These are phyloP conservation scores for Microcaecilia unicolor DNA, from an alignment of 2,797 vertebrate genomes.

Conservation along the genomic window DNA sequence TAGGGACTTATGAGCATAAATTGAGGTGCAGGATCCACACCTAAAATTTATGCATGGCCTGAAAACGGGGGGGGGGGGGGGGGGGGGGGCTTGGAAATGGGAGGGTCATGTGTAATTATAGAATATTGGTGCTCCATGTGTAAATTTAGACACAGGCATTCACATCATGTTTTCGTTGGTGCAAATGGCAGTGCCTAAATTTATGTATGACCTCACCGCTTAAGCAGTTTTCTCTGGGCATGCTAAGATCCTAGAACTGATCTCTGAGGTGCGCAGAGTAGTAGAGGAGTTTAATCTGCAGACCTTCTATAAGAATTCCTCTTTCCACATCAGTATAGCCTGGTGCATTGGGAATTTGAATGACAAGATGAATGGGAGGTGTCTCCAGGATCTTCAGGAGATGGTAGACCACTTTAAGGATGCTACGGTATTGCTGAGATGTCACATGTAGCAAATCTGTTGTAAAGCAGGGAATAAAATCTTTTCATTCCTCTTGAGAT, in stretches of 20 bases:
- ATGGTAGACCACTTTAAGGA: constrained; percentile 73
- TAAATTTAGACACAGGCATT: too few relatives aligned
- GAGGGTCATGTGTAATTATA: too few relatives aligned
- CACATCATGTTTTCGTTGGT: too few relatives aligned
- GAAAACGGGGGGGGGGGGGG: too few relatives aligned
- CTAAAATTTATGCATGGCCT: too few relatives aligned
- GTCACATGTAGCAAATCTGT: constrained; percentile 63
- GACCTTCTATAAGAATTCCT: constrained; percentile 81
- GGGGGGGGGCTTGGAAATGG: too few relatives aligned
- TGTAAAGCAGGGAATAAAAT: constrained; percentile 86
- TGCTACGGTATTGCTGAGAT: constrained; percentile 46
- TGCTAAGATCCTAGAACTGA: constrained; percentile 63
- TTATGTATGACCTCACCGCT: too few relatives aligned
- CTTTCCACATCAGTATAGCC: constrained; percentile 87
- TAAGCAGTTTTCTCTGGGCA: constrained; percentile 65
- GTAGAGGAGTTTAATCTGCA: constrained; percentile 73
- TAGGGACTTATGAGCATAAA: too few relatives aligned
- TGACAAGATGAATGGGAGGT: constrained; percentile 45
- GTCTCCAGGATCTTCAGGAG: constrained; percentile 68
- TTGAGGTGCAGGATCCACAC: too few relatives aligned
- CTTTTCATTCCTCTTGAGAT: constrained; percentile 67
- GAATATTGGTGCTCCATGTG: too few relatives aligned
- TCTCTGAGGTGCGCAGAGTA: constrained; percentile 64
- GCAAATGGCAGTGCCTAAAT: too few relatives aligned
- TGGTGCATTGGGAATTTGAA: constrained; percentile 80